Conservation (phyloP, 2,113 vertebrate genomes). For the Amazona guildingii region DNA sequence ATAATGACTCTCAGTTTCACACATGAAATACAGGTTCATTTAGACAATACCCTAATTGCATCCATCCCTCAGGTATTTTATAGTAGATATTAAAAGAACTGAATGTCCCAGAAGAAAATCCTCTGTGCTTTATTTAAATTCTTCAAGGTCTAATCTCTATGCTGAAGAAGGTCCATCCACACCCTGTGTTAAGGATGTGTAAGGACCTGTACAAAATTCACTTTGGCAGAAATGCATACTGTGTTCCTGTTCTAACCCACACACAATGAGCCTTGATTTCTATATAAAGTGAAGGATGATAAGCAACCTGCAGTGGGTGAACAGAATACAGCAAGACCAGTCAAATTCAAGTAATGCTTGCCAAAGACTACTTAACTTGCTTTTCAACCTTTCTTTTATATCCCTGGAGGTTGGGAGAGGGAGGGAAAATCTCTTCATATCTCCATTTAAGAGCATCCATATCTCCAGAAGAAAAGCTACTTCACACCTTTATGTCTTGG, state of each 20-base stretch:
- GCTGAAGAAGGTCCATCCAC: background rate
- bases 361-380: background rate
- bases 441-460: background rate
- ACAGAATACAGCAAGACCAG: background rate
- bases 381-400: background rate
- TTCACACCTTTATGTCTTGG: background rate
- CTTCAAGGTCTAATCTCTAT: background rate
- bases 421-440: background rate
- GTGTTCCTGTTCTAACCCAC: background rate
- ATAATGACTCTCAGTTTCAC: background rate
- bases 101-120: background rate
- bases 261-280: background rate
- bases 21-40: background rate
- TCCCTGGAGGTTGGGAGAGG: background rate
- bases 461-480: background rate
- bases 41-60: background rate
- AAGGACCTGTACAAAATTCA: background rate
- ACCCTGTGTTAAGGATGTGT: background rate
- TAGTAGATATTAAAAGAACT: background rate
- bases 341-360: background rate
- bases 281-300: background rate
- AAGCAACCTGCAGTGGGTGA: background rate
- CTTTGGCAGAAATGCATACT: background rate
- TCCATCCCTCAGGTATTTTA: background rate
- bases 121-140: background rate